Percentiles rank a stretch among this genome's conserved stretches.
Conservation (phyloP, 2,888 invertebrate species). For the Sinelater perroti region DNA sequence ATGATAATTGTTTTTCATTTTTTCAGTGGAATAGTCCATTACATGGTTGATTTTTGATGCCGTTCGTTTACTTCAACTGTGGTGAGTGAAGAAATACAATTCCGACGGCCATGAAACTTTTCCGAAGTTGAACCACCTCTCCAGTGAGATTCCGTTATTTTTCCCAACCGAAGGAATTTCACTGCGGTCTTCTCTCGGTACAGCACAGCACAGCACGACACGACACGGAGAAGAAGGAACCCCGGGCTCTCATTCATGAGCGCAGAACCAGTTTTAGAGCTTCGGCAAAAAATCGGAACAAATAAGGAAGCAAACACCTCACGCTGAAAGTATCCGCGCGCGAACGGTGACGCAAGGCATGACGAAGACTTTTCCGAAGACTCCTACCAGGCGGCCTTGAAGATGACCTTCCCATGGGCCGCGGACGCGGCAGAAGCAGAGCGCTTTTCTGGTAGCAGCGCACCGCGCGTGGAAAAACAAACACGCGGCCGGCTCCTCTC, state of each 20-base stretch:
- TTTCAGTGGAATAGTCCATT: too few species aligned
- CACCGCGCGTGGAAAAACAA: neutral
- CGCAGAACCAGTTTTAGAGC: constrained; percentile 19
- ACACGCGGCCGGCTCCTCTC: neutral
- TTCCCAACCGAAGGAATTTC: too few species aligned
- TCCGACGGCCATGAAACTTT: too few species aligned
- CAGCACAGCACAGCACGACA: too few species aligned
- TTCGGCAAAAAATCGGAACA: constrained; percentile 12
- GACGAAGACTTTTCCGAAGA: constrained; percentile 28
- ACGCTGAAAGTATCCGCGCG: constrained; percentile 19
- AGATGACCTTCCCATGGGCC: constrained; percentile 22
- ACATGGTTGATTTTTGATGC: too few species aligned
- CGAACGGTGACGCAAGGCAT: constrained; percentile 27
- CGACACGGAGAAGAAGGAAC: too few species aligned
- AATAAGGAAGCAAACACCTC: constrained; percentile 27
- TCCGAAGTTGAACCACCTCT: too few species aligned
- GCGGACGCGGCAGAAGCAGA: neutral
- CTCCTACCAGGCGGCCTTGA: constrained; percentile 24
- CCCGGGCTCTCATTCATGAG: neutral
- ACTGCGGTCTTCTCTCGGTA: too few species aligned
- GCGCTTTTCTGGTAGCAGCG: neutral
- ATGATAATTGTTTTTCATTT: too few species aligned
- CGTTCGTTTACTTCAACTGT: too few species aligned
- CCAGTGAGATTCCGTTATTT: too few species aligned
- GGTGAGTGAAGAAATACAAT: too few species aligned